Percentiles rank a stretch among this genome's conserved stretches.
These are phyloP conservation scores for Heterocephalus glaber DNA, from an alignment of 2,113 vertebrate species.

Conservation along the genomic window DNA sequence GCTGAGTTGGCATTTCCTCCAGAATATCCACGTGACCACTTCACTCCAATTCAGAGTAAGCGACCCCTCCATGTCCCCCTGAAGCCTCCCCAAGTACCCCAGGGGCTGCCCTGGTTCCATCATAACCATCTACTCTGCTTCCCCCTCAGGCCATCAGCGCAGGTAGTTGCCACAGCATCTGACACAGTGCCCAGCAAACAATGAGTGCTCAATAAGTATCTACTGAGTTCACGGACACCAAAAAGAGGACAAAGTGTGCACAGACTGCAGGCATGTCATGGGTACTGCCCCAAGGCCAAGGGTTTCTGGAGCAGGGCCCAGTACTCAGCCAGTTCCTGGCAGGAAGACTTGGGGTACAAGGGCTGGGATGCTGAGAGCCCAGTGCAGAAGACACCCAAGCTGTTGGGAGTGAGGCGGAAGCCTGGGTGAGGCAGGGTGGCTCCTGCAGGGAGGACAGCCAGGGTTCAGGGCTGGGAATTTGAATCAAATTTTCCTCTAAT, in stretches of 20 bases:
- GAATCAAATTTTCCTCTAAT: background rate
- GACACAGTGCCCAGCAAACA: background rate
- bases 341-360: background rate
- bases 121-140: background rate
- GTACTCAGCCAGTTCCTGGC: background rate
- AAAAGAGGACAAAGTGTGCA: background rate
- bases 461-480: background rate
- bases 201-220: background rate
- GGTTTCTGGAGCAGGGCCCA: background rate
- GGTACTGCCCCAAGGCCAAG: background rate
- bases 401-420: background rate
- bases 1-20: background rate
- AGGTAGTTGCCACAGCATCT: background rate
- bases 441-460: background rate
- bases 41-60: background rate
- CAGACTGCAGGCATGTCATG: background rate
- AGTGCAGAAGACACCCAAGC: background rate
- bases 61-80: background rate
- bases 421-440: background rate
- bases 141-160: background rate
- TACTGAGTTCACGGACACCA: background rate
- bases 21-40: background rate
- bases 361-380: background rate
- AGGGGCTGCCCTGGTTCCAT: background rate
- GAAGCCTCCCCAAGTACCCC: background rate